These are phyloP conservation scores for Leptoteleia sp. DNA, from an alignment of 1,140 invertebrate genomes.

Conservation along the genomic window DNA sequence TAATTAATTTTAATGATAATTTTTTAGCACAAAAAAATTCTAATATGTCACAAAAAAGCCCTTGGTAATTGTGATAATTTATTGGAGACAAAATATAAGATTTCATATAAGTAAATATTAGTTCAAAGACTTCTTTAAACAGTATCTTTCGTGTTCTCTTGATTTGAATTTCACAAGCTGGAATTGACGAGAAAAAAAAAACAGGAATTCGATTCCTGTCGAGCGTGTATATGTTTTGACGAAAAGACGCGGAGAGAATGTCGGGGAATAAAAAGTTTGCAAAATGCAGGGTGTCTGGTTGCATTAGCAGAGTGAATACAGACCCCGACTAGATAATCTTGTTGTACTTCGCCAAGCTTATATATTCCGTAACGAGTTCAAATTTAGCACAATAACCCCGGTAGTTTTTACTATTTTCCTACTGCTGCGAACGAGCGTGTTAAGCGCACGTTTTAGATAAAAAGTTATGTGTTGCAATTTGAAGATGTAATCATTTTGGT, in stretches of 20 bases:
- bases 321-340: slow-evolving; percentile 53
- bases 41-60: too few species aligned
- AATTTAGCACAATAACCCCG: slow-evolving; percentile 47
- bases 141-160: too few species aligned
- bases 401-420: slow-evolving; percentile 49
- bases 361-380: slow-evolving; percentile 55
- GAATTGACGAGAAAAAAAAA: slow-evolving; percentile 9
- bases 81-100: too few species aligned
- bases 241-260: slow-evolving; percentile 54
- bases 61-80: too few species aligned
- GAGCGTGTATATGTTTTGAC: slow-evolving; percentile 33
- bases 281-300: slow-evolving; percentile 54
- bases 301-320: slow-evolving; percentile 51
- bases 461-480: slow-evolving; percentile 33
- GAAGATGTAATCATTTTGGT: slow-evolving; percentile 33
- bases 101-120: too few species aligned
- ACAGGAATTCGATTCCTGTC: slow-evolving; percentile 19
- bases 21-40: too few species aligned
- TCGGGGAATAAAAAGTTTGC: slow-evolving; percentile 50
- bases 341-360: slow-evolving; percentile 53
- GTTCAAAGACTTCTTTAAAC: too few species aligned
- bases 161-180: background rate
- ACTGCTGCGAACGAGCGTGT: slow-evolving; percentile 37
- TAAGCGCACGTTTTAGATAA: slow-evolving; percentile 36
- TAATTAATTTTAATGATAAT: too few species aligned